Evolutionary conservation across 2,797 vertebrate species (phyloP).

Genomic region (Lindbergichthys nudifrons): DNA sequence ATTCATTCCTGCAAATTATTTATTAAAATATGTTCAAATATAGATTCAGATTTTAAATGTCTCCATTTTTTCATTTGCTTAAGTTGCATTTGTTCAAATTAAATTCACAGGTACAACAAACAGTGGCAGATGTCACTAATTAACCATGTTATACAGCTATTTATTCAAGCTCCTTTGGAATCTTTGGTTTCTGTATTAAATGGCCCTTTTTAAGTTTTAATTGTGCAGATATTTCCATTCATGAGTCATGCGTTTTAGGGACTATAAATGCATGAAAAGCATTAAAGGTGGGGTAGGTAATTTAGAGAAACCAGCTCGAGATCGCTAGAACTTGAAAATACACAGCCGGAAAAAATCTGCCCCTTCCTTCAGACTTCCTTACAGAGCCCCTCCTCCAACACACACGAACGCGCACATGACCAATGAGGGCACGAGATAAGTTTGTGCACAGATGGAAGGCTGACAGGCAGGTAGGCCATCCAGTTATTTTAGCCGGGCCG

Average conservation of each 20-base stretch:
- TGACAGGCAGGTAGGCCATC: too few species aligned
- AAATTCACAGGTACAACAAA: neutral
- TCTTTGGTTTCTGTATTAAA: slow-evolving; percentile 11
- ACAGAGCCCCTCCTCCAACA: too few species aligned
- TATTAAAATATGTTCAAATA: slow-evolving; percentile 22
- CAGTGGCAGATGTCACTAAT: slow-evolving; percentile 9
- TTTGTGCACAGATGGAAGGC: too few species aligned
- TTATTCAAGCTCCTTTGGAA: neutral
- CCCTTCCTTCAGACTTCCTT: too few species aligned
- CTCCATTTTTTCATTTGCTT: neutral
- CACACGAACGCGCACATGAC: too few species aligned
- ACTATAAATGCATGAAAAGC: slow-evolving; percentile 58
- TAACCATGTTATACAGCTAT: neutral
- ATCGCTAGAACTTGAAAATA: too few species aligned
- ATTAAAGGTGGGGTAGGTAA: neutral
- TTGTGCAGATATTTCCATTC: slow-evolving; percentile 31
- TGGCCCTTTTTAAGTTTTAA: slow-evolving; percentile 26
- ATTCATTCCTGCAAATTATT: slow-evolving; percentile 9
- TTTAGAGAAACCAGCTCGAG: too few species aligned
- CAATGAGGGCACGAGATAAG: too few species aligned
- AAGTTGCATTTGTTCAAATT: slow-evolving; percentile 1
- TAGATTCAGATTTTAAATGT: neutral
- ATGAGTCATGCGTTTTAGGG: slow-evolving; percentile 59
- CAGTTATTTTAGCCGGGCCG: too few species aligned
- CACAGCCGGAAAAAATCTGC: too few species aligned